Conservation (phyloP, 2,113 vertebrate species). For the Embiotoca jacksoni region DNA sequence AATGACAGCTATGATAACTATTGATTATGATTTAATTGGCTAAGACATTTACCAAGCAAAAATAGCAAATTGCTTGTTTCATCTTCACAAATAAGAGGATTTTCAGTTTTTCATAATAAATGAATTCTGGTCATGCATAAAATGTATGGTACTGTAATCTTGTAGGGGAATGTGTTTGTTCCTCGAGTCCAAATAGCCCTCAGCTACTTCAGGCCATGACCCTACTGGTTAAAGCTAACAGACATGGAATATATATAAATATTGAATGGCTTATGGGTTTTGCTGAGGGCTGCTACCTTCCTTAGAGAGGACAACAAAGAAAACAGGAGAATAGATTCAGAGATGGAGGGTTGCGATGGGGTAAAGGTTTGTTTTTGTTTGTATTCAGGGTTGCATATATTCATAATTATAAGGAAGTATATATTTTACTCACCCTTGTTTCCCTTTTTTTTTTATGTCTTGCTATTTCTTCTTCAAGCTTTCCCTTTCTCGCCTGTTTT, state of each 20-base stretch:
- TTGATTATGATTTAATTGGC: no score
- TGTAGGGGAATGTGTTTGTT: not conserved
- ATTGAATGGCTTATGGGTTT: constrained; percentile 42
- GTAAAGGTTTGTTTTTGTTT: not conserved
- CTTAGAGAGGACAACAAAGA: not conserved
- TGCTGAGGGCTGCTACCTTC: constrained; percentile 17
- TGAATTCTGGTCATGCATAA: no score
- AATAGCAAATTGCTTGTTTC: no score
- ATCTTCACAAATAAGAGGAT: no score
- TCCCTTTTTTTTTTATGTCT: not conserved
- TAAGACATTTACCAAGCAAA: no score
- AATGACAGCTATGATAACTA: not conserved
- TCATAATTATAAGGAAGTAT: no score
- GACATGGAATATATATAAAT: constrained; percentile 49
- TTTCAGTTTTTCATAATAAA: no score
- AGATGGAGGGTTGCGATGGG: not conserved
- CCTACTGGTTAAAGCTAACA: constrained; percentile 22
- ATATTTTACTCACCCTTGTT: no score
- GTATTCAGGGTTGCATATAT: no score
- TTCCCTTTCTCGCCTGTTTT: not conserved
- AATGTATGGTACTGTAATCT: not conserved
- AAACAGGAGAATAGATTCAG: not conserved
- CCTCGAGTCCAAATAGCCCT: no score
- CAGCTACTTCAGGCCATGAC: constrained; percentile 14
- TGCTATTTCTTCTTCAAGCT: not conserved